Evolutionary conservation across 2,888 invertebrate genomes (phyloP).

Genomic region (Ganaspis brasiliensis): DNA sequence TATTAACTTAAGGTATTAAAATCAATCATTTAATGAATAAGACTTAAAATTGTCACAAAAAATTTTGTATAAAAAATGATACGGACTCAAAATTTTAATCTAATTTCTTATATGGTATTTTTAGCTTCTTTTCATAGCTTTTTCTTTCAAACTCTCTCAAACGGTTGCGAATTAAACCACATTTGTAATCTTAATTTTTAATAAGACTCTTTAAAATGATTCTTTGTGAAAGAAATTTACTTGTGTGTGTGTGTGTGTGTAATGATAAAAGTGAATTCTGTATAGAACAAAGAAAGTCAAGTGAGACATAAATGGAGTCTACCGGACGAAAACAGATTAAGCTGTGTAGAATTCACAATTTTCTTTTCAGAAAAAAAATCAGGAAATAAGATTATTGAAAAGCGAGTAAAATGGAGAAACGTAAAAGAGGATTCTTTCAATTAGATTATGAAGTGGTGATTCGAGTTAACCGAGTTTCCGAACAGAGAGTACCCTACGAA

Average conservation of each 20-base stretch:
- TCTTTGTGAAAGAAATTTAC: too few species aligned
- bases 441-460: constrained; percentile 65
- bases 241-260: neutral
- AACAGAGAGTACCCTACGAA: constrained; percentile 57
- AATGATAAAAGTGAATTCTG: neutral
- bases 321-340: neutral
- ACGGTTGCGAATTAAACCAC: too few species aligned
- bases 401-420: constrained; percentile 9
- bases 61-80: too few species aligned
- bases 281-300: neutral
- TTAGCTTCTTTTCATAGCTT: too few species aligned
- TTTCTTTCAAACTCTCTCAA: too few species aligned
- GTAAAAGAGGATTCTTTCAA: constrained; percentile 63
- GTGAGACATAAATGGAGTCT: constrained; percentile 1
- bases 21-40: too few species aligned
- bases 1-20: too few species aligned
- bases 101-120: too few species aligned
- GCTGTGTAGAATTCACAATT: neutral
- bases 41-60: too few species aligned
- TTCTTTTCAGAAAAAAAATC: neutral
- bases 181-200: too few species aligned
- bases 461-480: constrained; percentile 64
- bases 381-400: neutral
- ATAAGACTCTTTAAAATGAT: too few species aligned
- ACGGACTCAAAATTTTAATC: too few species aligned